Evolutionary conservation across 2,888 invertebrate species (phyloP).

Genomic region (Acronicta psi): DNA sequence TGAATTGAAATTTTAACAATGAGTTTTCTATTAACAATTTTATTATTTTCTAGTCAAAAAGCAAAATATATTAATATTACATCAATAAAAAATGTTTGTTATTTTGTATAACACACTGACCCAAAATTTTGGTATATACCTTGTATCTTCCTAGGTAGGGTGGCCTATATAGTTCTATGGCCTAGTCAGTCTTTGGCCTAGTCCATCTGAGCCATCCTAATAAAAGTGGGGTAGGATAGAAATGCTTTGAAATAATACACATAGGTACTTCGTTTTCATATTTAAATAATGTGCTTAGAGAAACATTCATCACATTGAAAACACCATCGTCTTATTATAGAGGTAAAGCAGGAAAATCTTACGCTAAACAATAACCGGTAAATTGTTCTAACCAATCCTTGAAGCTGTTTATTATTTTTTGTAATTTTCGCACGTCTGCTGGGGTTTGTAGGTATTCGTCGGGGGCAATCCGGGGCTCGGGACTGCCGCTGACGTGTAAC

Average conservation of each 20-base stretch:
- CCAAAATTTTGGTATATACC: too few species aligned
- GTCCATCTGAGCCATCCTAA: too few species aligned
- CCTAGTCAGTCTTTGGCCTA: too few species aligned
- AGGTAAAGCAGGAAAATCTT: constrained; percentile 43
- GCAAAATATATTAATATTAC: constrained; percentile 15
- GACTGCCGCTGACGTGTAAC: constrained; percentile 78
- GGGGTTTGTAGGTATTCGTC: constrained; percentile 81
- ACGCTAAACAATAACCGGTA: constrained; percentile 58
- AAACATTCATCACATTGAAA: not conserved
- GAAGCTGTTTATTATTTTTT: constrained; percentile 74
- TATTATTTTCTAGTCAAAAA: constrained; percentile 65
- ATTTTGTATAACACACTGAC: too few species aligned
- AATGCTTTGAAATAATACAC: too few species aligned
- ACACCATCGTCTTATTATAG: not conserved
- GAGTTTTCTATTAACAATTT: constrained; percentile 22
- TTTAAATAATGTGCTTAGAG: too few species aligned
- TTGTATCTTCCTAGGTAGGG: too few species aligned
- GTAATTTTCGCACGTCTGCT: constrained; percentile 69
- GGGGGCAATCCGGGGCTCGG: constrained; percentile 80
- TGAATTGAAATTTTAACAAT: not conserved
- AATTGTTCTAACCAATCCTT: constrained; percentile 80
- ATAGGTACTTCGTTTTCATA: too few species aligned
- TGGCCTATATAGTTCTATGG: too few species aligned
- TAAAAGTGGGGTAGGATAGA: too few species aligned
- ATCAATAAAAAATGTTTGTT: not conserved